A percentile compares a stretch with the other conserved stretches of the same genome.
phyloP scores from a whole-genome alignment of 1,140 invertebrate genomes.

The Physella acuta region DNA sequence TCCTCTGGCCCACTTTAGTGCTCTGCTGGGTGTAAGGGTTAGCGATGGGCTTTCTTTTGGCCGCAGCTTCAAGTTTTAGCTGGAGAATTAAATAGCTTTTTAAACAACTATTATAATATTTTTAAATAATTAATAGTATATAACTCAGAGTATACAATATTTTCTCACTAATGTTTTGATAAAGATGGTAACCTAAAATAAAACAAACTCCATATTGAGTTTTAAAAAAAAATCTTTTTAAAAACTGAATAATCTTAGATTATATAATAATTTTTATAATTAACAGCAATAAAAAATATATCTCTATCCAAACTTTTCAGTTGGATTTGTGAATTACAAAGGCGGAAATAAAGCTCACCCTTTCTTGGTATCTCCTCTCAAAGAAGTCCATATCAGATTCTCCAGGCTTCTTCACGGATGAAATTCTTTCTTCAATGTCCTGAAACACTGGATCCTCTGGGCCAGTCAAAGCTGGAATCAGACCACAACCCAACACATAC shows the following conservation, averaged over 20 bases:
- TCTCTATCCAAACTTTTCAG: not conserved
- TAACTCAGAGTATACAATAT: not conserved
- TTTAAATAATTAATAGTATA: not conserved
- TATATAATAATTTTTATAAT: not conserved
- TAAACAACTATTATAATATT: not conserved
- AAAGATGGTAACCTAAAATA: not conserved
- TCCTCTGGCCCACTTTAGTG: conserved; percentile 6
- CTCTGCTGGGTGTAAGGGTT: conserved; percentile 13
- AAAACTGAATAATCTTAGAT: not conserved
- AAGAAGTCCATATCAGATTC: conserved; percentile 60
- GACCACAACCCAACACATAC: no score
- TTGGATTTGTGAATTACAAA: not conserved
- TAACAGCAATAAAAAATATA: not conserved
- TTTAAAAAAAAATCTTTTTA: not conserved
- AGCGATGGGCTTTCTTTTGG: conserved; percentile 15
- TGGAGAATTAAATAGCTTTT: not conserved
- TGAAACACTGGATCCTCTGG: conserved; percentile 41
- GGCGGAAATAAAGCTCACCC: conserved; percentile 36
- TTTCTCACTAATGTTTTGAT: not conserved
- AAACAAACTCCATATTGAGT: not conserved
- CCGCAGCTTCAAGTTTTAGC: conserved; percentile 14
- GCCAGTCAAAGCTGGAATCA: conserved; percentile 25
- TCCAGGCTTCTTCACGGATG: conserved; percentile 49
- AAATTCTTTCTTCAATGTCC: conserved; percentile 52
- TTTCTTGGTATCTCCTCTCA: conserved; percentile 58